phyloP scores from a whole-genome alignment of 2,888 invertebrate genomes.

The Siphlonurus alternatus region DNA sequence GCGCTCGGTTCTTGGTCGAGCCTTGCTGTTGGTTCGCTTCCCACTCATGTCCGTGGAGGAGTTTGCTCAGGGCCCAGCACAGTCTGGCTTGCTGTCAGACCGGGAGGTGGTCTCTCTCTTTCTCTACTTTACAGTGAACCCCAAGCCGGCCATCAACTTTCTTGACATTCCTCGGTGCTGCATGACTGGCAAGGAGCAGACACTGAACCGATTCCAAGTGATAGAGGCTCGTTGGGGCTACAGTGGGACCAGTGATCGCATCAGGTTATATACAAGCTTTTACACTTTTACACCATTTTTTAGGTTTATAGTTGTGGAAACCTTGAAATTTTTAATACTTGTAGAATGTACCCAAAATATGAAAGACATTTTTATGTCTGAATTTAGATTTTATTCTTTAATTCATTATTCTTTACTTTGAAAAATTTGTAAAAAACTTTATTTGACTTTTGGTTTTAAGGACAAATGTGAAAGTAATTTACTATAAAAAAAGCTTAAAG shows the following conservation, averaged over 20 bases:
- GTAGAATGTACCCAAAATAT: too few species aligned
- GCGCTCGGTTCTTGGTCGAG: conserved; percentile 46
- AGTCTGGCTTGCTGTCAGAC: conserved; percentile 56
- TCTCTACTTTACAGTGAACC: conserved; percentile 53
- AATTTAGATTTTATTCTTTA: too few species aligned
- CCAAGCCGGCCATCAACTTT: conserved; percentile 56
- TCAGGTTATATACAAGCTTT: conserved; percentile 31
- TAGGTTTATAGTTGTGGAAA: too few species aligned
- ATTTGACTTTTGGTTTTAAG: too few species aligned
- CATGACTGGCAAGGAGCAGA: conserved; percentile 61
- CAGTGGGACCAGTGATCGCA: conserved; percentile 64
- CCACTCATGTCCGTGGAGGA: conserved; percentile 75
- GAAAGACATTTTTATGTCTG: too few species aligned
- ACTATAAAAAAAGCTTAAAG: too few species aligned
- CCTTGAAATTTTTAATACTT: too few species aligned
- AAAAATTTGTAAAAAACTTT: too few species aligned
- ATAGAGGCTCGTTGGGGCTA: conserved; percentile 72
- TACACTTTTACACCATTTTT: background rate
- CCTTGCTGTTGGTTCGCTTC: conserved; percentile 57
- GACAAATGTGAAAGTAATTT: too few species aligned
- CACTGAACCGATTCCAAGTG: conserved; percentile 54
- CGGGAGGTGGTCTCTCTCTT: conserved; percentile 57
- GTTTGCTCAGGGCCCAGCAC: conserved; percentile 60
- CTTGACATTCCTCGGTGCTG: conserved; percentile 53
- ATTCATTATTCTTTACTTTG: too few species aligned